These are phyloP conservation scores for Melieria omissa DNA, from an alignment of 2,888 invertebrate species.

Conservation along the genomic window DNA sequence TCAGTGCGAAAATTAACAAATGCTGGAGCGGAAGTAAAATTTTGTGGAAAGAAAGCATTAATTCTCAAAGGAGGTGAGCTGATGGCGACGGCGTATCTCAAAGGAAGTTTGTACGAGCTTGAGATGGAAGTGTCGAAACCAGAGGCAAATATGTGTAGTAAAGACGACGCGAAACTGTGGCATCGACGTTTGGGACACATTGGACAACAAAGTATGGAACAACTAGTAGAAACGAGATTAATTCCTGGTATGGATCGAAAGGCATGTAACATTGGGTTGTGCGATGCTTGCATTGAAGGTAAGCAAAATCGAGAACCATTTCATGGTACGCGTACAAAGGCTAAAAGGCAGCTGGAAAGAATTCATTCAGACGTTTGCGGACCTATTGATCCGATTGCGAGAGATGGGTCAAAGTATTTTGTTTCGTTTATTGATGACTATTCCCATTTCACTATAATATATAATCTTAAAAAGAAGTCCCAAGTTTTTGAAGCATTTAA, in stretches of 20 bases:
- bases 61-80: conserved; percentile 6
- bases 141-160: too few relatives aligned
- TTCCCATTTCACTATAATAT: not conserved
- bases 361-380: conserved; percentile 50
- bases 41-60: conserved; percentile 12
- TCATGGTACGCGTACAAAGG: not conserved
- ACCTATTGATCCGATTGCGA: conserved; percentile 34
- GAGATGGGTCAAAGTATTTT: conserved; percentile 34
- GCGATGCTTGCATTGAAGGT: too few relatives aligned
- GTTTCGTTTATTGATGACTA: conserved; percentile 56
- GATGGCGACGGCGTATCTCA: too few relatives aligned
- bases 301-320: too few relatives aligned
- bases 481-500: conserved; percentile 34
- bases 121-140: too few relatives aligned
- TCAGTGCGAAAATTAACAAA: conserved; percentile 31
- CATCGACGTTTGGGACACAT: too few relatives aligned
- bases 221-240: too few relatives aligned
- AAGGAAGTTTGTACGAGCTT: too few relatives aligned
- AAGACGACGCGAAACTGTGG: too few relatives aligned
- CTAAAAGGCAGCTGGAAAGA: conserved; percentile 4
- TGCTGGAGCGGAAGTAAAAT: conserved; percentile 26
- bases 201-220: too few relatives aligned
- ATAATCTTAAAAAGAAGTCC: conserved; percentile 35
- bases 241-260: too few relatives aligned
- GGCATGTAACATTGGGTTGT: too few relatives aligned